phyloP scores from a whole-genome alignment of 2,888 invertebrate species.

The Agonopterix alstromeriana region DNA sequence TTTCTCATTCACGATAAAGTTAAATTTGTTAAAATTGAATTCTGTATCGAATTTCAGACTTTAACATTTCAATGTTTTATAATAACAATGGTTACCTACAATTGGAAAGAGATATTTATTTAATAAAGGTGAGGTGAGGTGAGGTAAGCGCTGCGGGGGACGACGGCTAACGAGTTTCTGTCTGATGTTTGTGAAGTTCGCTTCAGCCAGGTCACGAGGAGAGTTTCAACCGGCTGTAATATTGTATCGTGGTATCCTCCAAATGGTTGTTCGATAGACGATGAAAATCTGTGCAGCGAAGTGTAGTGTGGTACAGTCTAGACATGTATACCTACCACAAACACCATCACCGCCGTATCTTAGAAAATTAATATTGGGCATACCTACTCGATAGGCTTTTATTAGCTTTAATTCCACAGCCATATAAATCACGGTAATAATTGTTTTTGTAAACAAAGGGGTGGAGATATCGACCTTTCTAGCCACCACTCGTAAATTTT shows the following conservation, averaged over 20 bases:
- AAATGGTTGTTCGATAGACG: too few relatives aligned
- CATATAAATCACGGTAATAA: slow-evolving; percentile 9
- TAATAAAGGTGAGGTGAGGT: slow-evolving; percentile 16
- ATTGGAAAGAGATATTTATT: slow-evolving; percentile 34
- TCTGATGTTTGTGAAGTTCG: slow-evolving; percentile 42
- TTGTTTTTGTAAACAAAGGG: slow-evolving; percentile 4
- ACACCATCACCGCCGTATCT: too few relatives aligned
- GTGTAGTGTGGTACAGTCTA: too few relatives aligned
- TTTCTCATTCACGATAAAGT: background rate
- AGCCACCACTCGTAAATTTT: slow-evolving; percentile 12
- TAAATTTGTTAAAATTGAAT: background rate
- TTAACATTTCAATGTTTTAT: background rate
- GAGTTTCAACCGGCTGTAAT: slow-evolving; percentile 5
- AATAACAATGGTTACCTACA: slow-evolving; percentile 9
- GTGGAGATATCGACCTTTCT: slow-evolving; percentile 1
- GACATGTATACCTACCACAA: too few relatives aligned
- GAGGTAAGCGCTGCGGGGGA: slow-evolving; percentile 20
- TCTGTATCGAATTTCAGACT: background rate
- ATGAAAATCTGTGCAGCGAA: too few relatives aligned
- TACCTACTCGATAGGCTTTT: too few relatives aligned
- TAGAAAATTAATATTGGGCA: too few relatives aligned
- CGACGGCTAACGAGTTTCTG: slow-evolving; percentile 43
- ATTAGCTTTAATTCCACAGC: background rate
- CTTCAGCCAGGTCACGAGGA: slow-evolving; percentile 28
- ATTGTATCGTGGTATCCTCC: too few relatives aligned